Evolutionary conservation across 2,888 invertebrate species (phyloP), one percentile per base, ranked within the genome.

Genomic region (Myathropa florea): DNA sequence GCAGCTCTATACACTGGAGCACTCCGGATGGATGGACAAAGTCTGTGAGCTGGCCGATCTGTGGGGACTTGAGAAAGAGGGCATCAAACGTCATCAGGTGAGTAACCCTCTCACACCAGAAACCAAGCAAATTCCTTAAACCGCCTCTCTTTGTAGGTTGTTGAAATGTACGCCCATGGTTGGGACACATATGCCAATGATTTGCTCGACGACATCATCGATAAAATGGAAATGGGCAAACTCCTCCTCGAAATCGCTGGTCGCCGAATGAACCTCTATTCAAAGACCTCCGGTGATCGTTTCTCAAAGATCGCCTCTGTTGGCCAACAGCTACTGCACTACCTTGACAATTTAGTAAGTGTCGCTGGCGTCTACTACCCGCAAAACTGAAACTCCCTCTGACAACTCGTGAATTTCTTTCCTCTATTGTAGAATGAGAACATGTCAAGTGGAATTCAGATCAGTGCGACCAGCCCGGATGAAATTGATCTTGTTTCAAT

Each of bases 201-300:
- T 93, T 93, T 96, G 67, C 93, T 97, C 33, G 92, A 94, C 14
- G 93, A 95, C 23, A 94, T 97, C 4, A 94, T 94, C 76, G 95
- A 97, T 84, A 94, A 95, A n/a, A 95, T 95, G 89, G 93, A 94
- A 59, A 92, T 98, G 78, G 95, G 97, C 10, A 93, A 94, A 0
- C 94, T 96, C 88, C 93, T 98, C 80, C 92, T 98, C 28, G 95
- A 95, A 28, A 95, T 98, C 73, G 96, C 96, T n/a, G 97, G 96
- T 6, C 95, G 96, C 91, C 94, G 98, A 88, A 92, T 98, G 83
- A 95, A 95, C 91, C 94, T 95, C 61, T 95, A 94, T 88, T 94
- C 95, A 89, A 94, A 93, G 89, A 94, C 93, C 89, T 94, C 94
- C 82, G 94, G 92, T 87, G 93, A 93, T 90, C 94, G 94, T 89